Base-by-base conservation (phyloP, 2,888 invertebrate genomes). In the Lacanobia wlatinum region DNA sequence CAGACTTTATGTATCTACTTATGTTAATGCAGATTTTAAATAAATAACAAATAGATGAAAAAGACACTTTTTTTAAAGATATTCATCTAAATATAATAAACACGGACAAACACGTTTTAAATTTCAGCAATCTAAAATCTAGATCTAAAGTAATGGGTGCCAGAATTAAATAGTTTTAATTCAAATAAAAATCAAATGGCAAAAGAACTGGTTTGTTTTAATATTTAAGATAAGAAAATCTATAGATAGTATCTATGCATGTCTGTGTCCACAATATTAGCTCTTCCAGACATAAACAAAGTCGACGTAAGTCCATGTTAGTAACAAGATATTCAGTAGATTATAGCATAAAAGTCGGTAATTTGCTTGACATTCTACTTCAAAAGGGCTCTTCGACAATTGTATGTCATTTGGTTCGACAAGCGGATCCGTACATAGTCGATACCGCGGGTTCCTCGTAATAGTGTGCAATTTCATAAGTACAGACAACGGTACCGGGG, bases 321-420 rank as follows among this genome's bases (percentile, higher is more conserved):
- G 76, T 84, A 87, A 87, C 85, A 78, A 76, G 77, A 85, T 87
- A 89, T 90, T 90, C 88, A 87, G 75, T 86, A 89, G 87, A 89
- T 90, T 87, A 89, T 86, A 88, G 87, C 87, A 87, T 86, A 87
- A 87, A 88, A 83, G 83, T 80, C 83, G 78, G 89, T 87, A 91
- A 94, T 92, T 93, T 91, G 75, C 90, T 87, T 92, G 92, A 91
- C 92, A 93, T 94, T 94, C 87, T 90, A 86, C 89, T 90, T 90
- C 85, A 87, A 91, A 92, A 92, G 89, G 92, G 87, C 89, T 89
- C 84, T 76, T 84, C 87, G 87, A 89, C 92, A 89, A 93, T 93
- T 92, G 91, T 84, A 86, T 88, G 90, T 91, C 87, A 91, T 94
- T 92, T 90, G 85, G 79, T 81, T 80, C 85, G 81, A 84, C 83